phyloP scores from a whole-genome alignment of 2,888 invertebrate genomes.

The Caenorhabditis sp. region DNA sequence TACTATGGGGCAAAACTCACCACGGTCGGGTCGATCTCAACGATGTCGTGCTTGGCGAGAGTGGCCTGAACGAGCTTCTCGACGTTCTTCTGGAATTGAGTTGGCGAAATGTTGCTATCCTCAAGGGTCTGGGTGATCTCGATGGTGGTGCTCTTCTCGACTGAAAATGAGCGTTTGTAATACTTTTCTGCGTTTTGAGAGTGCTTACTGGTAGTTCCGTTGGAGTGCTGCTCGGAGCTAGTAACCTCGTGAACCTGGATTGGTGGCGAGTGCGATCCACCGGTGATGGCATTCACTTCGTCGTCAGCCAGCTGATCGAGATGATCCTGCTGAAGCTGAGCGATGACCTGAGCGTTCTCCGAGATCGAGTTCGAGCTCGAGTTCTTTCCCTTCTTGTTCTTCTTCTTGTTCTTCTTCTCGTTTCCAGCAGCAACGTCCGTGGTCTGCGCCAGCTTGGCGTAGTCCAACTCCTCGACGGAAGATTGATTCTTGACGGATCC shows the following conservation, averaged over 20 bases:
- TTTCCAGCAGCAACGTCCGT: slow-evolving; percentile 11
- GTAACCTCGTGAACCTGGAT: slow-evolving; percentile 68
- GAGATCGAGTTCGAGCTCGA: slow-evolving; percentile 57
- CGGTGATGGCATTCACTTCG: slow-evolving; percentile 60
- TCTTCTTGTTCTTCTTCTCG: slow-evolving; percentile 56
- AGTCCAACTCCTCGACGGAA: slow-evolving; percentile 37
- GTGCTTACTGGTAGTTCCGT: slow-evolving; percentile 46
- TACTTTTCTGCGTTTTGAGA: neutral
- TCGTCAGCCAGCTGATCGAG: slow-evolving; percentile 61
- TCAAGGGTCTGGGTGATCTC: slow-evolving; percentile 51
- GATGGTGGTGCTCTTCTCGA: slow-evolving; percentile 57
- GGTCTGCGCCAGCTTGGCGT: slow-evolving; percentile 20
- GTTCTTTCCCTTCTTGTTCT: slow-evolving; percentile 57
- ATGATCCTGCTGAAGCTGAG: slow-evolving; percentile 40
- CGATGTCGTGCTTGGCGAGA: slow-evolving; percentile 60
- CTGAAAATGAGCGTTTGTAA: slow-evolving; percentile 11
- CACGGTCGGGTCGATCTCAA: slow-evolving; percentile 64
- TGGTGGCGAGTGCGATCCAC: slow-evolving; percentile 60
- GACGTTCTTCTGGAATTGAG: slow-evolving; percentile 68
- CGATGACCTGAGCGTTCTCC: slow-evolving; percentile 39
- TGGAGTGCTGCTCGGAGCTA: slow-evolving; percentile 51
- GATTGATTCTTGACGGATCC: slow-evolving; percentile 38
- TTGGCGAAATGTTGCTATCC: slow-evolving; percentile 59
- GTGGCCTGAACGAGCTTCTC: slow-evolving; percentile 64
- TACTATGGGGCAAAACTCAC: slow-evolving; percentile 37